Percentiles rank a stretch among this genome's conserved stretches.
Evolutionary conservation across 2,888 invertebrate species (phyloP).

Genomic region (Crematogaster levior): DNA sequence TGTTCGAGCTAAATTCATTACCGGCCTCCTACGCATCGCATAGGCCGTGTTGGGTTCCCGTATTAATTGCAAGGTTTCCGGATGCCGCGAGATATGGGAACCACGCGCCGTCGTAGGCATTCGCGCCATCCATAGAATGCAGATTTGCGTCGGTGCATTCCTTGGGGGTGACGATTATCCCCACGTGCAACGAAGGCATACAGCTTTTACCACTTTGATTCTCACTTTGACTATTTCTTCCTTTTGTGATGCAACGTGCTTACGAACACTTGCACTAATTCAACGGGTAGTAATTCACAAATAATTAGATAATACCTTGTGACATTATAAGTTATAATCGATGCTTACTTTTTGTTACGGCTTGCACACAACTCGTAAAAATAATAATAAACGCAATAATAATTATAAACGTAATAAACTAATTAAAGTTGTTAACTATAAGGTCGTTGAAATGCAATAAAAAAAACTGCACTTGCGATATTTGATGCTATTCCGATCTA

Average conservation of each 20-base stretch:
- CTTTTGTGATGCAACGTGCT: not conserved
- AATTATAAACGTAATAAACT: too few relatives aligned
- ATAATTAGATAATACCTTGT: slow-evolving; percentile 16
- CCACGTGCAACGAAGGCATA: slow-evolving; percentile 43
- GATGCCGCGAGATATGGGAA: slow-evolving; percentile 56
- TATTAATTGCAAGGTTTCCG: slow-evolving; percentile 52
- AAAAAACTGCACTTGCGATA: not conserved
- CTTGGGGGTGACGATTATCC: slow-evolving; percentile 72
- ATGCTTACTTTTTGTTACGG: not conserved
- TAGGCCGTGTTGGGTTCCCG: not conserved
- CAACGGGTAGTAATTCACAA: slow-evolving; percentile 17
- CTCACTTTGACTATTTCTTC: slow-evolving; percentile 21
- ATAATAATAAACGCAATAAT: not conserved
- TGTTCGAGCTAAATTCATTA: slow-evolving; percentile 31
- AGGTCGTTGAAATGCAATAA: not conserved
- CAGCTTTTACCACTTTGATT: slow-evolving; percentile 51
- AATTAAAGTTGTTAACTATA: not conserved
- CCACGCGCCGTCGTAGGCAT: slow-evolving; percentile 68
- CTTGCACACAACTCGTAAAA: not conserved
- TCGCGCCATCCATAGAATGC: slow-evolving; percentile 80
- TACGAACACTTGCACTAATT: slow-evolving; percentile 32
- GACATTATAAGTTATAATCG: not conserved
- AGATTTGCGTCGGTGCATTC: slow-evolving; percentile 79
- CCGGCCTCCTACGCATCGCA: slow-evolving; percentile 13
- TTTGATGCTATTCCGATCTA: not conserved